Conservation (phyloP, 1,140 invertebrate species). For the Apis florea region DNA sequence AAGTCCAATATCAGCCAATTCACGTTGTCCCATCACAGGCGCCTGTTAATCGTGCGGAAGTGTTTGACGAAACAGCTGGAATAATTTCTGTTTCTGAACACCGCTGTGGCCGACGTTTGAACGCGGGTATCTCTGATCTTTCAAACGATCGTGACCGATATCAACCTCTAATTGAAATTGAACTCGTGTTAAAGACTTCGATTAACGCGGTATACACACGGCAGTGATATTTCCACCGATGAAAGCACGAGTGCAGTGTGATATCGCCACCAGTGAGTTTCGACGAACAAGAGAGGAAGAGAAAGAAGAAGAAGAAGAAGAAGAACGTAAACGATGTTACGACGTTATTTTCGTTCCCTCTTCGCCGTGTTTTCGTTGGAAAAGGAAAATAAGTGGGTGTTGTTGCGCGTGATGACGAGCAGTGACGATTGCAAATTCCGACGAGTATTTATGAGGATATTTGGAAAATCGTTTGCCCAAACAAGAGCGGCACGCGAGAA, state of each 20-base stretch:
- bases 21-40: background rate
- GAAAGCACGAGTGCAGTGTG: constrained; percentile 14
- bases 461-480: background rate
- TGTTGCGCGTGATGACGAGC: background rate
- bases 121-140: background rate
- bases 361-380: background rate
- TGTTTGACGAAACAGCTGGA: background rate
- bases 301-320: background rate
- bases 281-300: background rate
- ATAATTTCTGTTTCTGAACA: background rate
- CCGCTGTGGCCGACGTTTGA: background rate
- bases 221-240: background rate
- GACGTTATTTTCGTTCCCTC: background rate
- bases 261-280: background rate
- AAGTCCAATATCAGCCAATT: background rate
- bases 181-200: background rate
- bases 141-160: background rate
- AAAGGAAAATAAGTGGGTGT: background rate
- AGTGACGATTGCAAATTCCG: background rate
- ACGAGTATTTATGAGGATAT: background rate
- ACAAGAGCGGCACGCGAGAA: background rate
- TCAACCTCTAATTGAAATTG: background rate
- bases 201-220: background rate
- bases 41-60: background rate
- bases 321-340: background rate